These are phyloP conservation scores for Littorina saxatilis DNA, from an alignment of 1,140 invertebrate genomes.

Conservation along the genomic window DNA sequence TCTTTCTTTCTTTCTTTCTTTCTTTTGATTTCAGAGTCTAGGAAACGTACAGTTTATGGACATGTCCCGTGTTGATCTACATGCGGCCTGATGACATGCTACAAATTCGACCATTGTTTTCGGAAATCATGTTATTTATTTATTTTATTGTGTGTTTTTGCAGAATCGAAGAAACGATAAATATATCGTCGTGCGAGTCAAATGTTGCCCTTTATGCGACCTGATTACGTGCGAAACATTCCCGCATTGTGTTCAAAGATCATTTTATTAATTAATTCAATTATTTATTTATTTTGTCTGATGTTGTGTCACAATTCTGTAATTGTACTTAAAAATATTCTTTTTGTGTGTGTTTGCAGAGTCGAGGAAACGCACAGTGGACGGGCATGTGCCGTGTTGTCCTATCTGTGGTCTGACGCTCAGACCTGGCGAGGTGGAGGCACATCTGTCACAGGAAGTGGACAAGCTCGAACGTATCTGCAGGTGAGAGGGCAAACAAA, in stretches of 20 bases:
- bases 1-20: background rate
- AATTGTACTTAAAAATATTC: too few relatives aligned
- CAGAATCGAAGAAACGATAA: background rate
- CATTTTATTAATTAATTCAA: background rate
- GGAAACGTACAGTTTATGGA: too few relatives aligned
- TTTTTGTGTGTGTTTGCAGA: slow-evolving; percentile 54
- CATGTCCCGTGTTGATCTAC: background rate
- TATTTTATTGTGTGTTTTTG: background rate
- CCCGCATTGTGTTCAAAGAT: background rate
- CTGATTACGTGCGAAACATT: too few relatives aligned
- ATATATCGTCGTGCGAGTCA: background rate
- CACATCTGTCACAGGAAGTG: slow-evolving; percentile 85
- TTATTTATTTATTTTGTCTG: background rate
- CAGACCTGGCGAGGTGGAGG: slow-evolving; percentile 84
- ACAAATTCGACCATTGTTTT: background rate
- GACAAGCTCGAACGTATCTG: slow-evolving; percentile 80
- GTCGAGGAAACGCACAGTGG: slow-evolving; percentile 70
- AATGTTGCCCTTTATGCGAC: background rate
- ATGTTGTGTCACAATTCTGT: too few relatives aligned
- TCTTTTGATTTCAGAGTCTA: background rate
- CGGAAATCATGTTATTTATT: background rate
- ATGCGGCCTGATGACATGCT: background rate
- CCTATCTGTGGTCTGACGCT: slow-evolving; percentile 88
- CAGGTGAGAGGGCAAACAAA: slow-evolving; percentile 56
- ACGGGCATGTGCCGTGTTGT: slow-evolving; percentile 83